Conservation (phyloP, 2,797 vertebrate species). For the Silurus aristotelis region DNA sequence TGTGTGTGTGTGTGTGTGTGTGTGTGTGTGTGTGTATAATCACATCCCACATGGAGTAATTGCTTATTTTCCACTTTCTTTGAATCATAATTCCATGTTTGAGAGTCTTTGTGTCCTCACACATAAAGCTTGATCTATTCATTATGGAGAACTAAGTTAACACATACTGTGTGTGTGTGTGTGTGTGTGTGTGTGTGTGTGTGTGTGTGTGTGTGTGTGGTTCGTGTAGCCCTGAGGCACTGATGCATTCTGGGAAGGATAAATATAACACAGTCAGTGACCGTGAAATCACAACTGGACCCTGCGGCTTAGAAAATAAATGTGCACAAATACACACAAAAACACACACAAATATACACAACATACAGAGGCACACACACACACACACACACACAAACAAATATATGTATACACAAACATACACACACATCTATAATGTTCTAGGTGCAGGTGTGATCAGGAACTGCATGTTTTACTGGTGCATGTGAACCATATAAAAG, state of each 20-base stretch:
- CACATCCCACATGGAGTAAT: conserved; percentile 6
- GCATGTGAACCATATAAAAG: too few species aligned
- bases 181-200: conserved; percentile 10
- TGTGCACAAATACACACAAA: neutral
- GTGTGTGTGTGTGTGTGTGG: conserved; percentile 13
- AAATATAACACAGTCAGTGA: conserved; percentile 30
- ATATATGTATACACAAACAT: too few species aligned
- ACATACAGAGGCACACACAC: neutral
- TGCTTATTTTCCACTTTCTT: conserved; percentile 13
- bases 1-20: neutral
- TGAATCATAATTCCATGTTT: conserved; percentile 12
- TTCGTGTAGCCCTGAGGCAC: conserved; percentile 9
- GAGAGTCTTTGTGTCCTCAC: neutral
- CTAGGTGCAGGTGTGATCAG: neutral
- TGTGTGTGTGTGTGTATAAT: neutral
- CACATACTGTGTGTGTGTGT: neutral
- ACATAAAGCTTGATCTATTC: conserved; percentile 11
- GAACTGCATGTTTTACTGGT: neutral
- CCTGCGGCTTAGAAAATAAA: conserved; percentile 21
- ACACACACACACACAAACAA: neutral
- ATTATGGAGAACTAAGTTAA: conserved; percentile 17
- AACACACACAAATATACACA: neutral
- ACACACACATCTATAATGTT: neutral
- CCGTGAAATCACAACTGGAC: conserved; percentile 31
- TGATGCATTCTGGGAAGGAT: conserved; percentile 27